Evolutionary conservation across 2,797 vertebrate species (phyloP).

Genomic region (Peromyscus attwateri): DNA sequence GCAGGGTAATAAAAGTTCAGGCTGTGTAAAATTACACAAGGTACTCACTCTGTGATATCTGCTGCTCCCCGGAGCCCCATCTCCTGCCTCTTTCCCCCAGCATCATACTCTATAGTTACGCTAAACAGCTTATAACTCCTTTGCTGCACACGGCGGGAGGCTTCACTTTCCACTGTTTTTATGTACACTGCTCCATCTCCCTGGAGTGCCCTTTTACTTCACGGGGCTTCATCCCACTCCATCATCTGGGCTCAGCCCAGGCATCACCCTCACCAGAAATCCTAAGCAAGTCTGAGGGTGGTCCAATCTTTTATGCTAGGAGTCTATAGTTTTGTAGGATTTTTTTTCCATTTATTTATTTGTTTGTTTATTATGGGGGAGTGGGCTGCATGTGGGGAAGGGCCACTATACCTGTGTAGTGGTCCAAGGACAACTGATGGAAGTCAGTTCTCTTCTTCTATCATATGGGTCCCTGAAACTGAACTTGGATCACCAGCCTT

Average conservation of each 20-base stretch:
- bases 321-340: neutral
- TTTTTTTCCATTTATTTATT: neutral
- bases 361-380: neutral
- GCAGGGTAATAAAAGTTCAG: neutral
- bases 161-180: neutral
- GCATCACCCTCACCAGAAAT: neutral
- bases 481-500: neutral
- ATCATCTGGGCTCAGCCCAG: neutral
- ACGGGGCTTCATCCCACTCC: neutral
- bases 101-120: neutral
- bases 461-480: neutral
- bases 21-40: neutral
- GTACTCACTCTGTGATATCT: neutral
- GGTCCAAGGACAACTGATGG: neutral
- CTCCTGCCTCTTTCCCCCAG: neutral
- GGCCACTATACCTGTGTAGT: neutral
- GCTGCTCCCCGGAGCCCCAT: neutral
- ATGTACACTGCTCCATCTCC: neutral
- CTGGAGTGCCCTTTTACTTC: neutral
- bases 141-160: too few relatives aligned
- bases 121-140: constrained; percentile 36
- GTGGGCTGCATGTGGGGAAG: neutral
- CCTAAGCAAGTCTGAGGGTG: neutral
- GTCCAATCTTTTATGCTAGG: neutral
- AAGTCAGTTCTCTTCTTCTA: neutral